Evolutionary conservation across 2,888 invertebrate species (phyloP).

Genomic region (Maniola hyperantus): DNA sequence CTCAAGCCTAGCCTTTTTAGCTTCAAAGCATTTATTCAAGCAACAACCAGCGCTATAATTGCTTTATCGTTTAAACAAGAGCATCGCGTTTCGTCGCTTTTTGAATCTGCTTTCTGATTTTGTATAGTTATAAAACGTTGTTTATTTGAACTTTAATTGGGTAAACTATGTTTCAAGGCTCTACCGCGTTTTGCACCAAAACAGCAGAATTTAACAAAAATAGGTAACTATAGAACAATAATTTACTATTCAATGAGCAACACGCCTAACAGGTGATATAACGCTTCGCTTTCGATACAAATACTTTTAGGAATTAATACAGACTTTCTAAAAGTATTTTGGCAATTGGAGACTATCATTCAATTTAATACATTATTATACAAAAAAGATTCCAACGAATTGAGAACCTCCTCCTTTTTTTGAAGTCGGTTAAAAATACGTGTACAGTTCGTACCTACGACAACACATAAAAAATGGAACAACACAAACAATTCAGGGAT

Average conservation of each 20-base stretch:
- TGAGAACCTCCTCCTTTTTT: no score
- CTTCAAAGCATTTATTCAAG: constrained; percentile 71
- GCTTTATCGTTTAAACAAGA: constrained; percentile 62
- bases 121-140: constrained; percentile 1
- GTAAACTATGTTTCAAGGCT: neutral
- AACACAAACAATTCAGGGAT: no score
- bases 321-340: no score
- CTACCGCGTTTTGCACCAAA: neutral
- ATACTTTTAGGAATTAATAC: no score
- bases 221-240: neutral
- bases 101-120: constrained; percentile 13
- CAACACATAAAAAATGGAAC: no score
- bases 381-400: no score
- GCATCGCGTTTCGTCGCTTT: constrained; percentile 13
- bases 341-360: no score
- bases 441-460: no score
- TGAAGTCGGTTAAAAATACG: no score
- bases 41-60: constrained; percentile 60
- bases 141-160: neutral
- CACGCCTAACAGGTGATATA: neutral
- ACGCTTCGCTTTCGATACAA: neutral
- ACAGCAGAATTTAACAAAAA: no score
- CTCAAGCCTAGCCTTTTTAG: constrained; percentile 62
- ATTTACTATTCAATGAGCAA: neutral
- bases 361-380: no score